These are phyloP conservation scores for Galerucella calmariensis DNA, from an alignment of 2,888 invertebrate species.

Conservation along the genomic window DNA sequence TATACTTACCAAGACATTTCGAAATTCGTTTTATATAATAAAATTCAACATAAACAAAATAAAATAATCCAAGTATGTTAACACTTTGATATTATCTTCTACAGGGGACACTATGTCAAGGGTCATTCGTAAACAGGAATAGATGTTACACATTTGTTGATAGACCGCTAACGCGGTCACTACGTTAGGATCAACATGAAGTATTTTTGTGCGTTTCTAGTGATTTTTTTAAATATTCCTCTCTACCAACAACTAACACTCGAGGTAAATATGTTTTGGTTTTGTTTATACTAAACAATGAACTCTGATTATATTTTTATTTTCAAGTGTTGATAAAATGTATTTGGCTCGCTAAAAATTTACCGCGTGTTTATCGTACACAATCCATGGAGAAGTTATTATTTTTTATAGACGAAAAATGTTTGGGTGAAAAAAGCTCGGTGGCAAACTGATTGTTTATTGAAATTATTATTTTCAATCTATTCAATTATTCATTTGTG, in stretches of 20 bases:
- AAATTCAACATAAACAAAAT: slow-evolving; percentile 21
- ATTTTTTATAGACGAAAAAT: no score
- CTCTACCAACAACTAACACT: slow-evolving; percentile 22
- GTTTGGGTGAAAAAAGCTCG: no score
- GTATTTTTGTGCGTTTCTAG: slow-evolving; percentile 44
- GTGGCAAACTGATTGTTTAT: no score
- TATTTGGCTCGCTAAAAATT: background rate
- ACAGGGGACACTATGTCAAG: slow-evolving; percentile 55
- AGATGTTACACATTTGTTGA: slow-evolving; percentile 57
- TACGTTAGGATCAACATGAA: slow-evolving; percentile 47
- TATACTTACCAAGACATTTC: slow-evolving; percentile 17
- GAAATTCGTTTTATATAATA: slow-evolving; percentile 28
- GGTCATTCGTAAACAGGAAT: slow-evolving; percentile 59
- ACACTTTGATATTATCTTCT: slow-evolving; percentile 47
- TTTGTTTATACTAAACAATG: slow-evolving; percentile 20
- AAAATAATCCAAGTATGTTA: slow-evolving; percentile 32
- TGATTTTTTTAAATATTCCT: slow-evolving; percentile 36
- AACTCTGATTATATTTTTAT: slow-evolving; percentile 30
- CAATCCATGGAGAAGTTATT: no score
- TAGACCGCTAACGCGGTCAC: slow-evolving; percentile 56
- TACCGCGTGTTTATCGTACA: no score
- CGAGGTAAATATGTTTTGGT: slow-evolving; percentile 39
- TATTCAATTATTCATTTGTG: no score
- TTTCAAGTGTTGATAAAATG: slow-evolving; percentile 17
- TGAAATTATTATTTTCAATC: no score